Evolutionary conservation across 2,113 vertebrate genomes (phyloP), one percentile per base, ranked within the genome.

Genomic region (Chiloscyllium plagiosum): DNA sequence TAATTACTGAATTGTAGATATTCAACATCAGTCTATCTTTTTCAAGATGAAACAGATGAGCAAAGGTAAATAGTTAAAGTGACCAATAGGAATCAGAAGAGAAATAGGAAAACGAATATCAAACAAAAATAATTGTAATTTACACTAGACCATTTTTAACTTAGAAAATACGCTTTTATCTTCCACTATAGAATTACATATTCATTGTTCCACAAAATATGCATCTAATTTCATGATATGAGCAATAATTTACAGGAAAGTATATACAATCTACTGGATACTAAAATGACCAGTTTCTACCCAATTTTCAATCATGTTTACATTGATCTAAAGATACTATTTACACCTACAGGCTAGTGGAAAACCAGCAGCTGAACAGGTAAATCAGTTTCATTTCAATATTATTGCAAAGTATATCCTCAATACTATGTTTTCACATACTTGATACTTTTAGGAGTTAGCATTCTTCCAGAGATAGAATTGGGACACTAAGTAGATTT

Each of bases 331-430:
- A 72, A 50, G 37, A 47, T 50, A 72, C 52, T 52, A 95, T 70
- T 52, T 95, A 72, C 69, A 52, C 15, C 42, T 52, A 26, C 19
- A 76, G 47, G 26, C 69, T 50, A 47, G 42, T 50, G 47, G 42
- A 33, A 52, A 66, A 93, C 89, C 61, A 68, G 17, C 33, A 66
- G 33, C 37, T 22, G 13, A 72, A 95, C 13, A 33, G 47, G 68
- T 76, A 6, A 90, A 90, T 1, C 17, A 29, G 76, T 76, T 76
- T 47, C 42, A 13, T 95, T 95, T 47, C 26, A 52, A 29, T n/a
- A 95, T 95, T 95, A 95, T 95, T 95, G 94, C 94, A 95, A 95
- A 95, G 24, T 95, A 72, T 70, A 26, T 52, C 42, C 93, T 70
- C 42, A 68, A 69, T 50, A 70, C 15, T 50, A 47, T 29, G 29